Conservation (phyloP, 1,140 invertebrate species). For the Battus philenor region DNA sequence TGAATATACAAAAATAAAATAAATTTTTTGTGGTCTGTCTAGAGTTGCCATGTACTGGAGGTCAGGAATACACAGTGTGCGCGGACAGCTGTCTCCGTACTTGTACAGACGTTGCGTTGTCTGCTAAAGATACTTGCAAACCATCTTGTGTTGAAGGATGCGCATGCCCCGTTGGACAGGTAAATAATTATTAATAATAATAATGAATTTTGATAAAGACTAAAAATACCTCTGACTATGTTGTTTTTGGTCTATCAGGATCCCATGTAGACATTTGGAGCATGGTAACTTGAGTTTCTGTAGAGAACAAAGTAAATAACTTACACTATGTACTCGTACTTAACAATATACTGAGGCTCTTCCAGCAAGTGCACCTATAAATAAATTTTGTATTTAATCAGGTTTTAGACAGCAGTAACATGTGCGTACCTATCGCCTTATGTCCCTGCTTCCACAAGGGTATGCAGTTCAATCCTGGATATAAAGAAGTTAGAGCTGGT, state of each 20-base stretch:
- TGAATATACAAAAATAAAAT: no score
- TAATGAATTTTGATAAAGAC: no score
- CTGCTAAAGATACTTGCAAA: constrained; percentile 66
- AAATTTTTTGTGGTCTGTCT: no score
- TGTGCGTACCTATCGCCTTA: constrained; percentile 85
- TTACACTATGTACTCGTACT: no score
- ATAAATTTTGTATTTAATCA: no score
- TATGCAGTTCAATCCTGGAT: constrained; percentile 83
- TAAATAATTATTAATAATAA: no score
- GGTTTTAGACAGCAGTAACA: constrained; percentile 81
- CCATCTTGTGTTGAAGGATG: constrained; percentile 90
- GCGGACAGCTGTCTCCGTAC: constrained; percentile 84
- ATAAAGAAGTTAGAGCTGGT: constrained; percentile 83
- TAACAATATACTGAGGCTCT: no score
- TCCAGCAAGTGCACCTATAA: no score
- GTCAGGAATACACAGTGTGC: constrained; percentile 88
- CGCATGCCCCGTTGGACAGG: constrained; percentile 86
- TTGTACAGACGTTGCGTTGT: constrained; percentile 78
- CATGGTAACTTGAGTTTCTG: no score
- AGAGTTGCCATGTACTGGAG: constrained; percentile 84
- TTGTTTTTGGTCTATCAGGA: no score
- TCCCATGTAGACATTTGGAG: not conserved
- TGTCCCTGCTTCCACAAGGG: constrained; percentile 87
- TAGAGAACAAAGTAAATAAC: no score
- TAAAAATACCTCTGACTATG: no score